Conservation (phyloP, 2,888 invertebrate genomes). For the Spodoptera picta region DNA sequence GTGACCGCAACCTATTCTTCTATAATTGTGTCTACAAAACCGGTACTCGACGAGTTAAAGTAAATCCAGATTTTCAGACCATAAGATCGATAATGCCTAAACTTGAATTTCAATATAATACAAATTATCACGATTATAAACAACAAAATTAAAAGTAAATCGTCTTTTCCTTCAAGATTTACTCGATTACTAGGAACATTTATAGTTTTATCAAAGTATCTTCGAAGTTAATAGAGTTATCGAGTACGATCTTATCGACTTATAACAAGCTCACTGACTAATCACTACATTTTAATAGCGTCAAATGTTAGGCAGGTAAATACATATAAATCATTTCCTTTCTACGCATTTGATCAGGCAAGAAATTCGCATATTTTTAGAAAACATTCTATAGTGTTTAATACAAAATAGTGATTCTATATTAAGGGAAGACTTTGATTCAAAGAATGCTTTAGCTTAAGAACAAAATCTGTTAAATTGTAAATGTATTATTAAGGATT, state of each 20-base stretch:
- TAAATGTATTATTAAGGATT: too few relatives aligned
- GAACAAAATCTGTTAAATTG: too few relatives aligned
- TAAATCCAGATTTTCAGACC: conserved; percentile 22
- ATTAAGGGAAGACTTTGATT: too few relatives aligned
- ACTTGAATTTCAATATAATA: conserved; percentile 42
- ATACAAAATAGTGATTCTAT: too few relatives aligned
- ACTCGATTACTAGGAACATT: conserved; percentile 47
- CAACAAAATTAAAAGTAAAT: conserved; percentile 52
- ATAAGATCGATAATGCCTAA: background rate
- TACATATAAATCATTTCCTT: conserved; percentile 10
- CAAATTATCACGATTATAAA: conserved; percentile 41
- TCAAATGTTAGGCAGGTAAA: conserved; percentile 5
- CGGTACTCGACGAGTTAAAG: too few relatives aligned
- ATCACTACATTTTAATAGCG: conserved; percentile 24
- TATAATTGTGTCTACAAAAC: too few relatives aligned
- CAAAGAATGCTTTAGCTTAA: too few relatives aligned
- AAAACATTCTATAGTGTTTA: too few relatives aligned
- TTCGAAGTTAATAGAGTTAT: conserved; percentile 42
- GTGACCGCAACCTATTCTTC: too few relatives aligned
- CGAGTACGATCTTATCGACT: conserved; percentile 43
- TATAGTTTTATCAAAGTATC: conserved; percentile 47
- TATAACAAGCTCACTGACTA: conserved; percentile 32
- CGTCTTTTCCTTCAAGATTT: conserved; percentile 43
- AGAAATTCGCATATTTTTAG: conserved; percentile 6
- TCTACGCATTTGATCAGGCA: conserved; percentile 22